Evolutionary conservation across 64 coral and sea anemone species (phyloP).

Genomic region (Montipora sp.): DNA sequence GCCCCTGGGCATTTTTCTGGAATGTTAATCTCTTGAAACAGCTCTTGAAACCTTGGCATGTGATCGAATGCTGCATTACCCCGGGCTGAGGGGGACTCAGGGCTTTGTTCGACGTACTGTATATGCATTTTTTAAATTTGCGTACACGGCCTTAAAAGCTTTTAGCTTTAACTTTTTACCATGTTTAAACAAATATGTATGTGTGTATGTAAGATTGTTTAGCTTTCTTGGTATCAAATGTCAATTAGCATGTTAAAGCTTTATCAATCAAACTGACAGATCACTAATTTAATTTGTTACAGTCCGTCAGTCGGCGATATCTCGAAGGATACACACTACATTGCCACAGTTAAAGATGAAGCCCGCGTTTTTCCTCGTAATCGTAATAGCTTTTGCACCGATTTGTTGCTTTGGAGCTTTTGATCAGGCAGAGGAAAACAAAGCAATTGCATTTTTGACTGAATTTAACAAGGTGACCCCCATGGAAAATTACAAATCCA

Average conservation of each 20-base stretch:
- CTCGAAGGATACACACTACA: neutral
- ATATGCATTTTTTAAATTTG: too few species aligned
- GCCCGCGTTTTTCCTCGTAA: neutral
- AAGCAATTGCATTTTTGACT: slow-evolving; percentile 57
- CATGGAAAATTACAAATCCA: slow-evolving; percentile 4
- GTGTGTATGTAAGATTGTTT: neutral
- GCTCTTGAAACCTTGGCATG: too few species aligned
- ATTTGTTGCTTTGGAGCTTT: neutral
- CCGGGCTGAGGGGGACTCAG: too few species aligned
- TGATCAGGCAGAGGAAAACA: slow-evolving; percentile 42
- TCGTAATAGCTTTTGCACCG: neutral
- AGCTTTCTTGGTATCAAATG: neutral
- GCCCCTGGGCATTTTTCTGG: too few species aligned
- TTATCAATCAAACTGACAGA: neutral
- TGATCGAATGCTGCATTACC: too few species aligned
- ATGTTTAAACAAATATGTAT: too few species aligned
- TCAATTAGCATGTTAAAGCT: neutral
- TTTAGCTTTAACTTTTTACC: too few species aligned
- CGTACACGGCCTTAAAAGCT: too few species aligned
- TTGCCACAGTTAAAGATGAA: neutral
- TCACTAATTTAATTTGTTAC: neutral
- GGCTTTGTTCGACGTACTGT: too few species aligned
- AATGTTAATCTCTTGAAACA: too few species aligned
- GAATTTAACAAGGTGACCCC: slow-evolving; percentile 55
- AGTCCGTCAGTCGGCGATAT: neutral